Base-by-base conservation (phyloP, 2,113 vertebrate species). In the Brachyhypopomus gauderio region DNA sequence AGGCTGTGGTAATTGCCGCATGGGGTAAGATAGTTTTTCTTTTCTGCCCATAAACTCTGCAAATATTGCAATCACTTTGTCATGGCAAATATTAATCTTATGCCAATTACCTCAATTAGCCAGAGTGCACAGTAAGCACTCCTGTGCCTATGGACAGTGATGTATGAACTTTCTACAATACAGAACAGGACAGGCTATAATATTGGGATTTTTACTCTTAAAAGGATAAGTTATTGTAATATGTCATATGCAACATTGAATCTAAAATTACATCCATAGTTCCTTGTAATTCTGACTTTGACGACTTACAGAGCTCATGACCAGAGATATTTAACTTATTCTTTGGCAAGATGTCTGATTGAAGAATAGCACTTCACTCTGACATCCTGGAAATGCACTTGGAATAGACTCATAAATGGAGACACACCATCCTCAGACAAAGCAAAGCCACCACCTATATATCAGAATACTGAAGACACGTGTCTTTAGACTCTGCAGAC, bases 31-130 rank as follows among this genome's bases (percentile, higher is more conserved):
- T 78, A 58, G 75, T 38, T 16, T 63, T 83, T 83, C 78, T 71
- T 81, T 75, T 72, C 45, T 62, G 62, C 56, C 36, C 58, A 81
- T 81, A 86, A 84, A 81, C 82, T 78, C 71, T 75, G 64, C 82
- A 86, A 86, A 81, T 75, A 72, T 75, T 83, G 52, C 79, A 41
- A 83, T 81, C 75, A 56, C 67, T 45, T 71, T 70, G 66, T 72
- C 78, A 58, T 16, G 63, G 66, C 22, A 83, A 72, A 75, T 74
- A 84, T 78, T 70, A 81, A 77, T 78, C 69, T 78, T n/a, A 72
- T 19, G 60, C 48, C 77, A 67, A 84, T 75, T 41, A 63, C 23
- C n/a, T 83, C 60, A 52, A 52, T 52, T 52, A 25, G 52, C 4
- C 11, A 30, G 4, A 22, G 67, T 63, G 66, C 23, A 66, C 41